A percentile compares a stretch with the other conserved stretches of the same genome.
Evolutionary conservation across 2,888 invertebrate species (phyloP).

Genomic region (Orthonevra nobilis): DNA sequence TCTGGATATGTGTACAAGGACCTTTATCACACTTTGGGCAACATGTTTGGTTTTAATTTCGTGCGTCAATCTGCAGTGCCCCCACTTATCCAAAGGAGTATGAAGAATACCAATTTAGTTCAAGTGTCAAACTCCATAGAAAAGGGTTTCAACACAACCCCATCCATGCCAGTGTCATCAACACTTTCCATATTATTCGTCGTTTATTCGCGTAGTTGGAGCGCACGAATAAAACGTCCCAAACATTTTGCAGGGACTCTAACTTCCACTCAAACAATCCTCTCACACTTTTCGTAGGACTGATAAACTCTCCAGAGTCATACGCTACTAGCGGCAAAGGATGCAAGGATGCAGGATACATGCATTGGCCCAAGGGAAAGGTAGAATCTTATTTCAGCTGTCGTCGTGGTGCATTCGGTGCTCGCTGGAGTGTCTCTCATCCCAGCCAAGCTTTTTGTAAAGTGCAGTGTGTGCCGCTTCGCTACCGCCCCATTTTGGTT

Average conservation of each 20-base stretch:
- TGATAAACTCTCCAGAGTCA: neutral
- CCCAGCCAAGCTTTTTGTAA: neutral
- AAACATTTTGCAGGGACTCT: constrained; percentile 22
- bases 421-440: constrained; percentile 20
- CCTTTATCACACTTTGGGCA: constrained; percentile 34
- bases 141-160: constrained; percentile 45
- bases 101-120: constrained; percentile 47
- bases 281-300: neutral
- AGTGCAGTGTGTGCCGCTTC: constrained; percentile 56
- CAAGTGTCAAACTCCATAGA: constrained; percentile 37
- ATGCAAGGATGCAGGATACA: constrained; percentile 36
- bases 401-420: constrained; percentile 51
- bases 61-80: constrained; percentile 29
- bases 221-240: constrained; percentile 32
- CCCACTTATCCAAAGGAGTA: neutral
- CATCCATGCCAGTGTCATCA: constrained; percentile 28
- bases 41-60: constrained; percentile 48
- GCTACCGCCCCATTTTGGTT: constrained; percentile 28
- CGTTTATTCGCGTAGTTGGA: constrained; percentile 52
- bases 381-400: constrained; percentile 62
- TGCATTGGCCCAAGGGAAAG: constrained; percentile 43
- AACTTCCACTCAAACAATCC: constrained; percentile 47
- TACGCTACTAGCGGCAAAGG: neutral
- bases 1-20: constrained; percentile 10
- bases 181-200: constrained; percentile 35